Conservation (phyloP, 2,113 vertebrate genomes). For the Anguilla rostrata region DNA sequence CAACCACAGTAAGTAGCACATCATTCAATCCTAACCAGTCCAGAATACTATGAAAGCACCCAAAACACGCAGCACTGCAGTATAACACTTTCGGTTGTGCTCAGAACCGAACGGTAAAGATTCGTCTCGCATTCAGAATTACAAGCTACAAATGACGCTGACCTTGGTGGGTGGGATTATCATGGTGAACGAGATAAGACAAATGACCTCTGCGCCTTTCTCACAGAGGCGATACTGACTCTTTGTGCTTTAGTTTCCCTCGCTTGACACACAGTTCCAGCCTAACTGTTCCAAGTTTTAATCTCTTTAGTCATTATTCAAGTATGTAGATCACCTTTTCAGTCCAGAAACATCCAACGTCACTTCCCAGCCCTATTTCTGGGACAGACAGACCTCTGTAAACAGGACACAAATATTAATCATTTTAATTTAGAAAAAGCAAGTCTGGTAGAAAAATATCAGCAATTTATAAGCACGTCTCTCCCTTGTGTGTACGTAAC, state of each 20-base stretch:
- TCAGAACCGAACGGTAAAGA: background rate
- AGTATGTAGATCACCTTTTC: constrained; percentile 56
- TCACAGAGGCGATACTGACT: background rate
- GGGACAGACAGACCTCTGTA: constrained; percentile 68
- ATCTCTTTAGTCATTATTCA: constrained; percentile 51
- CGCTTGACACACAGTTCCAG: constrained; percentile 29
- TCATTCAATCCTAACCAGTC: background rate
- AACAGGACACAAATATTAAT: constrained; percentile 67
- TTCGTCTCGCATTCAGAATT: background rate
- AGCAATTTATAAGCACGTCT: constrained; percentile 54
- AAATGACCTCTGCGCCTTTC: background rate
- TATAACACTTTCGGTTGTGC: background rate
- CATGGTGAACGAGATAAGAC: background rate
- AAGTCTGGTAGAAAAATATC: constrained; percentile 75
- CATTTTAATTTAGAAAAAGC: constrained; percentile 59
- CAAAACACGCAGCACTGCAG: background rate
- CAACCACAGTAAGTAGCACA: background rate
- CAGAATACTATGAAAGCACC: background rate
- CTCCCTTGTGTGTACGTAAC: constrained; percentile 57
- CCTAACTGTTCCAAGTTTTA: constrained; percentile 19
- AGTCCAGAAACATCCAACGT: constrained; percentile 51
- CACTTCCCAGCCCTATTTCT: constrained; percentile 30
- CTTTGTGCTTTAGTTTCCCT: background rate
- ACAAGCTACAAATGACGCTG: background rate
- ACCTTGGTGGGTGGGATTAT: background rate